Evolutionary conservation across 2,888 invertebrate genomes (phyloP), one percentile per base, ranked within the genome.

Genomic region (Catocala fraxini): DNA sequence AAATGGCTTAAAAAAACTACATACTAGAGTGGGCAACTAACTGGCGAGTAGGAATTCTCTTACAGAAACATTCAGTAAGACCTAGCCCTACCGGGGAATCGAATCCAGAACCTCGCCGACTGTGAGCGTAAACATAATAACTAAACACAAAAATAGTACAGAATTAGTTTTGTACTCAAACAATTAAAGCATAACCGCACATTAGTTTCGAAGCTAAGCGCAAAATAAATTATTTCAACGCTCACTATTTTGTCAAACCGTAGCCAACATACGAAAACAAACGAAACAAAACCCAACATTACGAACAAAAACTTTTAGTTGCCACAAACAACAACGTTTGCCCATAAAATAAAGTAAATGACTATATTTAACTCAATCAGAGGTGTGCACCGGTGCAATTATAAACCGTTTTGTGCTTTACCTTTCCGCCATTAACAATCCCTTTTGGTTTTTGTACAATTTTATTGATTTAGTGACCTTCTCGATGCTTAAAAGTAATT

Each of bases 331-430:
- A 71, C 70, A 59, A 66, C 45, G 56, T 70, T 73, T 65, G 53
- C 63, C 73, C 77, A 80, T 79, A 84, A 85, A 85, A 80, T 78
- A 76, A 62, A 61, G 64, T 70, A 79, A 85, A 87, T 87, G 69
- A 82, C 83, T 85, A 83, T 85, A 81, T 81, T 84, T 77, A 77
- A 71, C 65, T 71, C 79, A 82, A 83, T 84, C 82, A 84, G 75
- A 79, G 80, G 80, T 74, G 77, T 74, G 69, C 77, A 64, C 76
- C 68, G 68, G 62, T 47, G 60, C 68, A 77, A 87, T 87, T 89
- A 89, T 87, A 87, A 87, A 86, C 53, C 85, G 81, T 81, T 89
- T 88, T 86, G 86, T 87, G 81, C 79, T 77, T 75, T 87, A 86
- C 82, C 70, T 56, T 62, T 56, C 63, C 56, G 52, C 61, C 66